Conservation (phyloP, 2,888 invertebrate species). For the Mesoligia furuncula region DNA sequence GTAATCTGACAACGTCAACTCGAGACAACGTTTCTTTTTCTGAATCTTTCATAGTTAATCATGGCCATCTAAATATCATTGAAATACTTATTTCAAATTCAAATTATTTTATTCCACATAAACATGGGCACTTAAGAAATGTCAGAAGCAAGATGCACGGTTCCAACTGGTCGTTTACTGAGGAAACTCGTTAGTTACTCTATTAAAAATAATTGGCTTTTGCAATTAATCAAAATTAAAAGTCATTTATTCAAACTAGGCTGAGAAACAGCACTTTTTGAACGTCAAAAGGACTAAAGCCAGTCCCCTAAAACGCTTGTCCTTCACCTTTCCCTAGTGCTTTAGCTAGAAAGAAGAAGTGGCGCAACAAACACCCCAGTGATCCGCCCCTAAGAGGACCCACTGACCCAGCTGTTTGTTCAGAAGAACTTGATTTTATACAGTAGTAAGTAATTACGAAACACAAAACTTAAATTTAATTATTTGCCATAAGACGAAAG, state of each 20-base stretch:
- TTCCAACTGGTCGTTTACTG: background rate
- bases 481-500: too few species aligned
- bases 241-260: too few species aligned
- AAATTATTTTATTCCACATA: background rate
- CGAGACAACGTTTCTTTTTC: slow-evolving; percentile 4
- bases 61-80: slow-evolving; percentile 8
- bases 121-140: background rate
- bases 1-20: slow-evolving; percentile 27
- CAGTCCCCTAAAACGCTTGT: background rate
- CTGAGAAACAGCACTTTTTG: too few species aligned
- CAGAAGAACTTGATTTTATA: background rate
- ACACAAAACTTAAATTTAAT: background rate
- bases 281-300: background rate
- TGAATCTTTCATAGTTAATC: background rate
- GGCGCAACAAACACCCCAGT: background rate
- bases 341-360: background rate
- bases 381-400: too few species aligned
- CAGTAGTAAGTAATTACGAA: background rate
- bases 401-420: background rate
- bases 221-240: too few species aligned
- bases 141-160: background rate
- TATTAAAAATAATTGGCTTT: background rate
- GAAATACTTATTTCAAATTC: background rate
- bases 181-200: background rate
- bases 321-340: background rate